Conservation (phyloP, 1,140 invertebrate genomes). For the Callitettix versicolor region DNA sequence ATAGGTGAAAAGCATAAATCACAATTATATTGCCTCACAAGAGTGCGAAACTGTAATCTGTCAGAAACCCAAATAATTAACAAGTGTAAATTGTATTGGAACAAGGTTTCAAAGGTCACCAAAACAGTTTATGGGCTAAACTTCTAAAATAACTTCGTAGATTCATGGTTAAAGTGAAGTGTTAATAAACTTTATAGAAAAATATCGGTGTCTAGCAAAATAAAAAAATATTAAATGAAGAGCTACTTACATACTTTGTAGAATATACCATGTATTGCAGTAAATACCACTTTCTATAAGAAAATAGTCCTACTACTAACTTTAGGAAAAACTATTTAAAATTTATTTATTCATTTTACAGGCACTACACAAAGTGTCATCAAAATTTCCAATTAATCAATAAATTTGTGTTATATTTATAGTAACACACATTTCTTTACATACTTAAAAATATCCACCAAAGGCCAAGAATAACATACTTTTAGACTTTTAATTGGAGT, state of each 20-base stretch:
- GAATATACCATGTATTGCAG: too few relatives aligned
- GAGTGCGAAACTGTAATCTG: slow-evolving; percentile 70
- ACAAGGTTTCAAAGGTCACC: background rate
- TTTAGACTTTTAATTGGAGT: too few relatives aligned
- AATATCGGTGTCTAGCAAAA: background rate
- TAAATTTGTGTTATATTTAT: too few relatives aligned
- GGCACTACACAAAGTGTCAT: too few relatives aligned
- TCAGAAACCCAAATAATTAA: slow-evolving; percentile 13
- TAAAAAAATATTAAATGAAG: background rate
- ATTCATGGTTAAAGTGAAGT: background rate
- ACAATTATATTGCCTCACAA: slow-evolving; percentile 75
- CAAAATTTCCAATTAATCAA: too few relatives aligned
- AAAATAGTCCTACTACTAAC: too few relatives aligned
- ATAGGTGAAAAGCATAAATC: slow-evolving; percentile 92
- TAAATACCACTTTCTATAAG: too few relatives aligned
- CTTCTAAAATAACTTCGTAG: background rate
- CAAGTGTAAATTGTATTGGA: background rate
- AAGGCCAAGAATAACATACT: too few relatives aligned
- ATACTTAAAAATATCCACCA: too few relatives aligned
- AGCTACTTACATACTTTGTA: background rate
- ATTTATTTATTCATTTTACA: too few relatives aligned
- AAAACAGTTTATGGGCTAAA: background rate
- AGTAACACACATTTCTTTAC: too few relatives aligned
- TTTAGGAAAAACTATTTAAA: too few relatives aligned
- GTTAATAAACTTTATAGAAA: background rate